phyloP scores from a whole-genome alignment of 2,888 invertebrate species.

The Oasisia sp. region DNA sequence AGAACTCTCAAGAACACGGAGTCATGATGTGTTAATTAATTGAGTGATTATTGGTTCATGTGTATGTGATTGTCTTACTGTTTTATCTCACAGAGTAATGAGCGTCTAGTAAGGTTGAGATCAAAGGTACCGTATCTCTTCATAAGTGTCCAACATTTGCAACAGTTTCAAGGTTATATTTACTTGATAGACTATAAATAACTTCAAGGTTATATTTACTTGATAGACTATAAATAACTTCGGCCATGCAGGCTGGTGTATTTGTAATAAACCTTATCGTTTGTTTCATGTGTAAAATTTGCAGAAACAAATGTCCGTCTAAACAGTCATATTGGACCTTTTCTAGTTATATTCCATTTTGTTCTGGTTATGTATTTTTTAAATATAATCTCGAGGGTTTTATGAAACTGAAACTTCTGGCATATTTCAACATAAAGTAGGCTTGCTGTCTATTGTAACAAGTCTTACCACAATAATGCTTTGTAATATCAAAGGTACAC shows the following conservation, averaged over 20 bases:
- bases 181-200: background rate
- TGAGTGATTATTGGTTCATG: background rate
- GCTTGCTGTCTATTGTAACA: background rate
- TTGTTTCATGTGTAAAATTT: background rate
- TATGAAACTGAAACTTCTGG: background rate
- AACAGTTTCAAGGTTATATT: background rate
- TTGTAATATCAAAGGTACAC: background rate
- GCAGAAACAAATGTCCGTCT: constrained; percentile 2
- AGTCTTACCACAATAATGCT: background rate
- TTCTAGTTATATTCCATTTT: no score
- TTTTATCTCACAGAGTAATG: constrained; percentile 3
- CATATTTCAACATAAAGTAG: background rate
- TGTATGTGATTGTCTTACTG: background rate
- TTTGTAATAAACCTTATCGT: background rate
- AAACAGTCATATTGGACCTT: background rate
- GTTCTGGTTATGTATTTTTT: background rate
- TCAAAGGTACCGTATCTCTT: background rate
- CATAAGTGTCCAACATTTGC: background rate
- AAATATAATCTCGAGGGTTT: background rate
- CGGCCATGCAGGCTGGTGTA: background rate
- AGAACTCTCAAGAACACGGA: background rate
- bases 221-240: background rate
- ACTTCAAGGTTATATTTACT: background rate
- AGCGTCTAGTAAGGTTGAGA: background rate
- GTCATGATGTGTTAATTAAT: background rate